Evolutionary conservation across 1,140 invertebrate species (phyloP), one percentile per base, ranked within the genome.

Genomic region (Hesperophylax magnus): DNA sequence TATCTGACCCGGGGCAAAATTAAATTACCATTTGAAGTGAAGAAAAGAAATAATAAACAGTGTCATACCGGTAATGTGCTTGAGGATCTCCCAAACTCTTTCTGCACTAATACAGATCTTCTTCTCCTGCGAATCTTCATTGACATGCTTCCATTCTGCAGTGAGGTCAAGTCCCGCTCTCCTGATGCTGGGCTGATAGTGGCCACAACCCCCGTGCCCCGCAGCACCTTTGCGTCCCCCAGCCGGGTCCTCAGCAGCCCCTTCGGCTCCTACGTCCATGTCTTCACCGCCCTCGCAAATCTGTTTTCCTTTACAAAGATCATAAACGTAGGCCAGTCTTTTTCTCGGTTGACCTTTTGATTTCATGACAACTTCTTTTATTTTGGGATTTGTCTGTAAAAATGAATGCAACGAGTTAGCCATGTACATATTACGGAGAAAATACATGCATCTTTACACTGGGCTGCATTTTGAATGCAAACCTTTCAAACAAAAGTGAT

Each of bases 251-350:
- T 82, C 85, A 82, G 92, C 93, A 81, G 91, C 89, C 18, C 90
- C 92, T 77, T 96, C 95, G 87, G 95, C 96, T 3, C 92, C 93
- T 58, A 96, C 92, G 86, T 99, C 98, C 94, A 99, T 98, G 89
- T 99, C 98, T 89, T 99, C 98, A 78, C 98, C 98, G 82, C 98
- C 98, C 88, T 99, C 98, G 90, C 98, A 99, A 85, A 99, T 97
- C 84, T 97, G 97, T 89, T 99, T 99, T 5, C 96, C 95, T 91
- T 99, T 99, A 88, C 98, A 99, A 8, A 99, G 88, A 88, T 99
- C 99, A 89, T 99, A 99, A 0, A 99, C 96, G 90, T 98, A 96
- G 17, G 96, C 95, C 47, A 99, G 90, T 71, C 99, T 92, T 89
- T 99, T 98, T 60, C 98, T 92, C 0, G 97, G 96, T 85, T 99